Conservation (phyloP, 2,888 invertebrate species). For the Lathronympha strigana region DNA sequence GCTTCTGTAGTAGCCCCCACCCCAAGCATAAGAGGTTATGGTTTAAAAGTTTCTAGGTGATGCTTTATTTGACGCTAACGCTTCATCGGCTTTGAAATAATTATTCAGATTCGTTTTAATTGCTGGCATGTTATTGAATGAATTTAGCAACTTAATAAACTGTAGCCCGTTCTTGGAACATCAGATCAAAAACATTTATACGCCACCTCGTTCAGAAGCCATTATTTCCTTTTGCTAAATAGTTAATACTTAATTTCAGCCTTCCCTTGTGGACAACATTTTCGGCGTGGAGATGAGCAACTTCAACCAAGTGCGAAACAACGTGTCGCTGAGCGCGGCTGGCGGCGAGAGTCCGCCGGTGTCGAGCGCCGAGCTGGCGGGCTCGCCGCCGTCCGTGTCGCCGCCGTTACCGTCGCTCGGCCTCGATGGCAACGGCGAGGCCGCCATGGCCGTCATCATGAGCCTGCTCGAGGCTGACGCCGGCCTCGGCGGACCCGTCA, state of each 20-base stretch:
- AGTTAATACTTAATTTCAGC: conserved; percentile 46
- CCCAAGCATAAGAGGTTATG: no score
- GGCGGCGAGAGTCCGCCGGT: conserved; percentile 47
- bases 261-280: conserved; percentile 62
- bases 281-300: conserved; percentile 53
- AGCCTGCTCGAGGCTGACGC: conserved; percentile 95
- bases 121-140: no score
- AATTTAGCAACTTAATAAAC: no score
- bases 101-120: no score
- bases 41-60: no score
- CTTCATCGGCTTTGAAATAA: no score
- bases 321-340: conserved; percentile 64
- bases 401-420: conserved; percentile 62
- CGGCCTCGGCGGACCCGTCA: conserved; percentile 93
- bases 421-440: conserved; percentile 92
- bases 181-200: no score
- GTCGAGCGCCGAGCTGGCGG: conserved; percentile 66
- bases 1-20: no score
- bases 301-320: conserved; percentile 64
- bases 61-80: no score
- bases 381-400: conserved; percentile 51
- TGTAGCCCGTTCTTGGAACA: no score
- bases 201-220: no score
- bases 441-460: conserved; percentile 97
- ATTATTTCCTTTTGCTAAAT: not conserved